Conservation (phyloP, 2,113 vertebrate genomes). For the Tonatia bakeri region DNA sequence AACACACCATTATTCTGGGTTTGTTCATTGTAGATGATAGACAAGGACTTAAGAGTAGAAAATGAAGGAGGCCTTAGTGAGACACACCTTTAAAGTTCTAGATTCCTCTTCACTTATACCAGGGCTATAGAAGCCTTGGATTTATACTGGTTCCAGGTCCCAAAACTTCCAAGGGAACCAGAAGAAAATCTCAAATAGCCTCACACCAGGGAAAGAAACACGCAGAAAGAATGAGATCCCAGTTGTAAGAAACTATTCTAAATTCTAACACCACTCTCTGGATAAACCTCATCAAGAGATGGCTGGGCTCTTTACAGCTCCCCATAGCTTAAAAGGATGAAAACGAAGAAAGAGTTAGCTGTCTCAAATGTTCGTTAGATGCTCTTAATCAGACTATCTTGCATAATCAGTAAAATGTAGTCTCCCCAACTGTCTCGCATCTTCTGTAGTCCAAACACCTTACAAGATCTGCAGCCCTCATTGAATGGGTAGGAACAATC, state of each 20-base stretch:
- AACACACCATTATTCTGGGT: neutral
- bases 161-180: neutral
- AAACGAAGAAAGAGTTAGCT: neutral
- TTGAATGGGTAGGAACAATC: too few relatives aligned
- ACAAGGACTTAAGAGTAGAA: neutral
- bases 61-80: neutral
- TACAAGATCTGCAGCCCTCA: neutral
- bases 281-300: neutral
- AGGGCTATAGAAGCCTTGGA: neutral
- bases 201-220: neutral
- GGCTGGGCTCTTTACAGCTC: neutral
- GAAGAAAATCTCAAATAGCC: conserved; percentile 11
- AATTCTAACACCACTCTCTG: neutral
- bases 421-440: neutral
- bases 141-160: neutral
- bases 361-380: neutral
- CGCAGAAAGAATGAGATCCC: neutral
- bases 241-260: neutral
- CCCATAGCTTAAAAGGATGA: neutral
- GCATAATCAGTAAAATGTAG: neutral
- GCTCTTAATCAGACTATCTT: neutral
- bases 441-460: neutral
- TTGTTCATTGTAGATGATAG: neutral
- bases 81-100: neutral
- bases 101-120: neutral